These are phyloP conservation scores for Eulemur mongoz DNA, from an alignment of 2,797 vertebrate genomes.

Conservation along the genomic window DNA sequence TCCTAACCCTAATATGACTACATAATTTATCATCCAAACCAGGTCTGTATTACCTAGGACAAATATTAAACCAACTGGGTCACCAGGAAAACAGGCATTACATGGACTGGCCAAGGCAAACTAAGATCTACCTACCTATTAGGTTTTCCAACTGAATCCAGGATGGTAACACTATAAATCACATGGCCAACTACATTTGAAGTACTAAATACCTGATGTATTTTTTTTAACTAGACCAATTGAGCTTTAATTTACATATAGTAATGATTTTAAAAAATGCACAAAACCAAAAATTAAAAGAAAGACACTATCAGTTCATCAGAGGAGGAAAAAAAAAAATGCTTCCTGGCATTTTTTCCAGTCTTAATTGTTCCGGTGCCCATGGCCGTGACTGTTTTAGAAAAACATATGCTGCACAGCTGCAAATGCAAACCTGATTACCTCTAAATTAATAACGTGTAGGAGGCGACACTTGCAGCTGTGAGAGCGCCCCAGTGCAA, in stretches of 20 bases:
- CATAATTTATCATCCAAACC: not conserved
- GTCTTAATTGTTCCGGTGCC: slow-evolving; percentile 66
- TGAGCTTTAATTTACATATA: not conserved
- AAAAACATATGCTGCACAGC: slow-evolving; percentile 52
- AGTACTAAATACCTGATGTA: not conserved
- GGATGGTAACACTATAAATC: not conserved
- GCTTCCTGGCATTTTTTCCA: slow-evolving; percentile 51
- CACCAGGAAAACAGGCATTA: not conserved
- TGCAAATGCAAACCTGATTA: slow-evolving; percentile 73
- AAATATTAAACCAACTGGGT: not conserved
- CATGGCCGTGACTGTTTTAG: slow-evolving; percentile 56
- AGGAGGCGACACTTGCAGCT: slow-evolving; percentile 54
- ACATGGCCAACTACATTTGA: not conserved
- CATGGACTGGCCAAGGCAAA: not conserved
- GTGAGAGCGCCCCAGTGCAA: not conserved
- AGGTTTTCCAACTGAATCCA: not conserved
- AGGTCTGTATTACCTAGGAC: not conserved
- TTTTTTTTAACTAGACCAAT: not conserved
- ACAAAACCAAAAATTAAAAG: slow-evolving; percentile 38
- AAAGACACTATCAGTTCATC: slow-evolving; percentile 34
- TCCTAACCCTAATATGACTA: not conserved
- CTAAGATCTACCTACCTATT: not conserved
- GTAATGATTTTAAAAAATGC: not conserved
- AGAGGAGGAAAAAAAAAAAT: not conserved
- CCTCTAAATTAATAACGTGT: slow-evolving; percentile 64